Base-by-base conservation (phyloP, 2,113 vertebrate species). In the Rhombomys opimus region DNA sequence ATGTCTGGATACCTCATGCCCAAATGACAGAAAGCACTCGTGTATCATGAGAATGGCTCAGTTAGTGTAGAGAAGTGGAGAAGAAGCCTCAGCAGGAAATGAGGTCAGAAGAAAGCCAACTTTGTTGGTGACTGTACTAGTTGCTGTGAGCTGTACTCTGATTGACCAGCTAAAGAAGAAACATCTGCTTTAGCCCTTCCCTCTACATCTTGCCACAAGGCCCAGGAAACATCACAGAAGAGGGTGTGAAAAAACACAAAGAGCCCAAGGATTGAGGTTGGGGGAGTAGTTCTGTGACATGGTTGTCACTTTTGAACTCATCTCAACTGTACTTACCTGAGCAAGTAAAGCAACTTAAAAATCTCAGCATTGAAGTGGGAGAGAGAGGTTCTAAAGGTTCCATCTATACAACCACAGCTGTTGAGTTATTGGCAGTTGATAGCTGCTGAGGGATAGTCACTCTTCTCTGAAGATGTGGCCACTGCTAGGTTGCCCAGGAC, bases 71-170 rank as follows among this genome's bases (percentile, higher is more conserved):
- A 65, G 15, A 7, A 27, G 4, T 1, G 1, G 76, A 22, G 23
- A 59, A 10, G 27, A 72, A 38, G 65, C 2, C 18, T 3, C 27
- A 15, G 20, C 35, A 3, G 9, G 11, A 23, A 41, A 18, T 0
- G 7, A 46, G 30, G 38, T 65, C 14, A 23, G 1, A 41, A 77
- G 0, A 14, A 59, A 0, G 14, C 15, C 2, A 22, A 38, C 14
- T 2, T 23, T 27, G 17, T 8, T 63, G 41, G 22, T 63, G 61
- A 50, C 13, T 63, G 27, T 61, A 17, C n/a, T 41, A 15, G 13
- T 63, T 23, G n/a, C 57, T 41, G 13, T 30, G 81, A 63, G 59
- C 41, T 23, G 63, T 23, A 12, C 13, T n/a, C 38, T 65, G 59
- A 63, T 15, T 30, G 22, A 10, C 38, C 25, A 18, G 14, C 78